These are phyloP conservation scores for Denticeps clupeoides DNA, from an alignment of 2,797 vertebrate genomes.

Conservation along the genomic window DNA sequence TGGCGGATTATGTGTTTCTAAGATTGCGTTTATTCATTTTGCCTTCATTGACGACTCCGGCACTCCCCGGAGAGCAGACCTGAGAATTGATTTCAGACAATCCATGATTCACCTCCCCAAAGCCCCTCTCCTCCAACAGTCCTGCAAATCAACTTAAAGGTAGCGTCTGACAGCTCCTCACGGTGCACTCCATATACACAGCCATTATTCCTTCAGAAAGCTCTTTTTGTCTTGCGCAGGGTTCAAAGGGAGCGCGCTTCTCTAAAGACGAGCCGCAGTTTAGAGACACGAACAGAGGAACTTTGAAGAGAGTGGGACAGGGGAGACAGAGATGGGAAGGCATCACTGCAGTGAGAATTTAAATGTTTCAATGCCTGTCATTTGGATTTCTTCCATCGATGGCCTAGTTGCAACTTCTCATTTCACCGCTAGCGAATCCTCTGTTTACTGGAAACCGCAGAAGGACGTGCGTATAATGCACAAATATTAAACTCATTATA, in stretches of 20 bases:
- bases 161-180: slow-evolving; percentile 53
- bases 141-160: slow-evolving; percentile 64
- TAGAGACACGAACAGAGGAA: slow-evolving; percentile 34
- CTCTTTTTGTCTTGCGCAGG: slow-evolving; percentile 50
- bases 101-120: slow-evolving; percentile 52
- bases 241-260: slow-evolving; percentile 44
- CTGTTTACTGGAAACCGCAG: too few relatives aligned
- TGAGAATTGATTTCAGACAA: slow-evolving; percentile 66
- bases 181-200: slow-evolving; percentile 54
- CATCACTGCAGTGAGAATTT: slow-evolving; percentile 11
- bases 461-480: too few relatives aligned
- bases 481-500: too few relatives aligned
- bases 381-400: too few relatives aligned
- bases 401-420: too few relatives aligned
- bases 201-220: slow-evolving; percentile 58
- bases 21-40: slow-evolving; percentile 61
- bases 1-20: slow-evolving; percentile 53
- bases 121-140: slow-evolving; percentile 47
- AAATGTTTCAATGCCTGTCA: slow-evolving; percentile 7
- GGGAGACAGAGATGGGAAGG: neutral
- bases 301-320: slow-evolving; percentile 30
- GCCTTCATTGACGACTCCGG: slow-evolving; percentile 48
- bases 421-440: too few relatives aligned
- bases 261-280: slow-evolving; percentile 34
- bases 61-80: slow-evolving; percentile 48